Evolutionary conservation across 1,140 invertebrate species (phyloP), one percentile per base, ranked within the genome.

Genomic region (Tachypleus tridentatus): DNA sequence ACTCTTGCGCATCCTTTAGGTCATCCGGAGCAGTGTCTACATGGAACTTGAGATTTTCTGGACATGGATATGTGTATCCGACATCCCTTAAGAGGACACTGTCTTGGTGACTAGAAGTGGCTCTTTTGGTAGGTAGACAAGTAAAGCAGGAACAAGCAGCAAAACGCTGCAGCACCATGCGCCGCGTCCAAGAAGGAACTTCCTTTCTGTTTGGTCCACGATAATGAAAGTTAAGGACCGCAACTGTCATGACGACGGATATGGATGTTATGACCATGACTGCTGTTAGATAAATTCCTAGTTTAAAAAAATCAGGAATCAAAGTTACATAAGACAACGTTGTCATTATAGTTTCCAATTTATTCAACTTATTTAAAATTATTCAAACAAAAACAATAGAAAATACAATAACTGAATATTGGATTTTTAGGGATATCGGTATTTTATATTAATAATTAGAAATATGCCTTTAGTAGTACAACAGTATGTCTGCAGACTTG

Each of bases 201-300:
- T 74, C 73, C 56, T 74, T 76, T 54, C 80, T 77, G 60, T 76
- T 75, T 3, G 77, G 76, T 4, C 81, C 81, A 64, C 80, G 74
- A 73, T 81, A 82, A 69, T 83, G 82, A 61, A 82, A 77, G 71
- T 82, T 82, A 1, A 83, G 72, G 7, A 82, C 80, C 29, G 80
- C 72, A 9, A 79, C 77, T 9, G 77, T 79, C 67, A 82, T 74
- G 57, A 81, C 78, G 9, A 82, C 78, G 4, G 79, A 81, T 51
- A 81, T 72, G n/a, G 79, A 80, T 9, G 80, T 80, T 64, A 83
- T 79, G 11, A 75, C 76, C 78, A 79, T 79, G 11, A 79, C 78
- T 6, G 74, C 74, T 4, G 78, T 79, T 65, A 79, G 69, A 69
- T 79, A 79, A 62, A 78, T 76, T 53, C 78, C 77, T 79, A 58